A percentile compares a stretch with the other conserved stretches of the same genome.
phyloP scores from a whole-genome alignment of 2,888 invertebrate genomes.

The Himalopsyche tibetana region DNA sequence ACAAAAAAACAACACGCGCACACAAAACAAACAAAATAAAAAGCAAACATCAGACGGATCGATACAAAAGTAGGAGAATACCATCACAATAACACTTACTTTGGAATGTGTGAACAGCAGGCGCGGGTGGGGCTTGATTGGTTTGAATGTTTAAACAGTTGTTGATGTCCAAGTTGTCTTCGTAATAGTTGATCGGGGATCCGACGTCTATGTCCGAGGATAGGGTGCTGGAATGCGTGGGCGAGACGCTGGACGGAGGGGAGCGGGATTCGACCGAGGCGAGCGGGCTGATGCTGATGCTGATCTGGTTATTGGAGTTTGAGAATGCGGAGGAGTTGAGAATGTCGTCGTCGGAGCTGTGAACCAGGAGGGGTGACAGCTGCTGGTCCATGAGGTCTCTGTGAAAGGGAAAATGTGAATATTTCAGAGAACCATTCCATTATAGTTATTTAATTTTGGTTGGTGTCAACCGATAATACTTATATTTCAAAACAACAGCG shows the following conservation, averaged over 20 bases:
- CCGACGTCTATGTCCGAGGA: conserved; percentile 68
- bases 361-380: conserved; percentile 74
- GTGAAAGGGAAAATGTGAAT: not conserved
- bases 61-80: not conserved
- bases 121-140: not conserved
- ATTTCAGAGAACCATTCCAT: too few species aligned
- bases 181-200: conserved; percentile 67
- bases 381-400: conserved; percentile 76
- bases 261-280: conserved; percentile 69
- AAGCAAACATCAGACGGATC: conserved; percentile 5
- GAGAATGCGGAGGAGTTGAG: conserved; percentile 68
- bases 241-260: conserved; percentile 66
- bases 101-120: conserved; percentile 61
- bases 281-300: conserved; percentile 67
- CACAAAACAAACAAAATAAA: not conserved
- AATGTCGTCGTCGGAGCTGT: conserved; percentile 67
- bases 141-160: conserved; percentile 3
- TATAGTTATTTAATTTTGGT: too few species aligned
- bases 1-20: not conserved
- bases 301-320: not conserved
- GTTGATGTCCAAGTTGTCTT: conserved; percentile 40
- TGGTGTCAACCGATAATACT: too few species aligned
- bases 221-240: conserved; percentile 67
- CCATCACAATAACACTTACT: conserved; percentile 47
- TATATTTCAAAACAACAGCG: too few species aligned